Evolutionary conservation across 1,140 invertebrate species (phyloP).

Genomic region (Calycopis cecrops): DNA sequence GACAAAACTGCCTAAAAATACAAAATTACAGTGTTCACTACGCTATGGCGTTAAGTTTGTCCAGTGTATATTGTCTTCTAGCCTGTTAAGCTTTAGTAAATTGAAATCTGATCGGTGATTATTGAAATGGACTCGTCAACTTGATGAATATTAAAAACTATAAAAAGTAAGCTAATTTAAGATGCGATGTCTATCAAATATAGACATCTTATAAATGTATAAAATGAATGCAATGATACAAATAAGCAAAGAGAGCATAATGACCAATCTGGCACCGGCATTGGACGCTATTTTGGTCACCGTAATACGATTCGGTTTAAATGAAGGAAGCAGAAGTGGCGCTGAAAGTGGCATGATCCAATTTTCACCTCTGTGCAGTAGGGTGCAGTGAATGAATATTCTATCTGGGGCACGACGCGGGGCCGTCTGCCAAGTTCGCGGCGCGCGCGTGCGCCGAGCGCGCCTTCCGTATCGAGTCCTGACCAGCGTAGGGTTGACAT

Average conservation of each 20-base stretch:
- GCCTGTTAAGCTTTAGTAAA: no score
- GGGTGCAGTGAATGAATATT: conserved; percentile 40
- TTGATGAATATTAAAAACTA: no score
- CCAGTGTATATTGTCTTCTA: no score
- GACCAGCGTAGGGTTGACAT: conserved; percentile 2
- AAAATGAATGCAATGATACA: no score
- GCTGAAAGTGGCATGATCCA: conserved; percentile 8
- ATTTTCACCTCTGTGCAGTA: conserved; percentile 26
- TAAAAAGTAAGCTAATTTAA: no score
- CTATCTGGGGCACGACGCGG: conserved; percentile 44
- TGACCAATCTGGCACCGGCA: not conserved
- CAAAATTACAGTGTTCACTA: no score
- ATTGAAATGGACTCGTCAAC: no score
- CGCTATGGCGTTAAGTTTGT: no score
- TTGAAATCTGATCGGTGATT: no score
- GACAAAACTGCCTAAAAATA: no score
- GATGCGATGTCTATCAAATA: no score
- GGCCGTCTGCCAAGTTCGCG: conserved; percentile 38
- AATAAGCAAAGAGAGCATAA: not conserved
- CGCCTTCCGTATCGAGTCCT: conserved; percentile 27
- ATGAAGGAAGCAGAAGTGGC: not conserved
- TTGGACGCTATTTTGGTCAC: not conserved
- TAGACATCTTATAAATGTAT: no score
- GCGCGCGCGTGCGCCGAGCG: conserved; percentile 36
- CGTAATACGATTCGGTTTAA: not conserved